Base-by-base conservation (phyloP, 1,140 invertebrate genomes). In the Heterodera carotae region DNA sequence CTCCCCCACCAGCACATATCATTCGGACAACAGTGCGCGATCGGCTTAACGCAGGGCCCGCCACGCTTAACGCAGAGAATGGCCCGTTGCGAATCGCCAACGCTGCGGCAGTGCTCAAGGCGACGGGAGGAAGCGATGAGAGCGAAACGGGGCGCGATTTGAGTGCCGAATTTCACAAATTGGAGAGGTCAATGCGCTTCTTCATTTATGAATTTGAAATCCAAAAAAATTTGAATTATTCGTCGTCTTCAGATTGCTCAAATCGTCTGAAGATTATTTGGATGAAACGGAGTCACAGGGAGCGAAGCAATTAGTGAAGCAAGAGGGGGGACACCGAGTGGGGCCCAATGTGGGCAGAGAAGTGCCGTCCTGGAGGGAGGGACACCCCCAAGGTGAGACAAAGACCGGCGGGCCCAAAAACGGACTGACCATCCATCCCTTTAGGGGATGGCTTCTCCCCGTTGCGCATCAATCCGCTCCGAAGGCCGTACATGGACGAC, bases 401-500 rank as follows among this genome's bases (percentile, higher is more conserved):
- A 36, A 53, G 4, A 33, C 8, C 2, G 25, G 27, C 10, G 64
- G 27, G 33, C 8, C 59, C 36, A 1, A 22, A 31, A 62, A 29
- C 7, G 36, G 7, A 73, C 7, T 25, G 31, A 73, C 15, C 34
- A 48, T 18, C 29, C 56, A 34, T 31, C 34, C 7, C 33, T 31
- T n/a, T 15, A 74, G 72, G 72, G 12, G 72, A 74, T 7, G 72
- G 72, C 22, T 74, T 74, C 64, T 64, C 56, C 39, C 72, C 72
- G n/a, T 56, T 74, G n/a, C 43, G 59, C 15, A 74, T 74, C n/a
- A 74, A 74, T 62, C 72, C 72, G 33, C 64, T 74, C 5, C 59
- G 72, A 12, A 56, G 62, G 29, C 62, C 62, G 27, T 66, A 29
- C 29, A 31, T 66, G 62, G 62, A 29, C n/a, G 62, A 66, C 62